Evolutionary conservation across 1,140 invertebrate genomes (phyloP).

Genomic region (Aphidius gifuensis): DNA sequence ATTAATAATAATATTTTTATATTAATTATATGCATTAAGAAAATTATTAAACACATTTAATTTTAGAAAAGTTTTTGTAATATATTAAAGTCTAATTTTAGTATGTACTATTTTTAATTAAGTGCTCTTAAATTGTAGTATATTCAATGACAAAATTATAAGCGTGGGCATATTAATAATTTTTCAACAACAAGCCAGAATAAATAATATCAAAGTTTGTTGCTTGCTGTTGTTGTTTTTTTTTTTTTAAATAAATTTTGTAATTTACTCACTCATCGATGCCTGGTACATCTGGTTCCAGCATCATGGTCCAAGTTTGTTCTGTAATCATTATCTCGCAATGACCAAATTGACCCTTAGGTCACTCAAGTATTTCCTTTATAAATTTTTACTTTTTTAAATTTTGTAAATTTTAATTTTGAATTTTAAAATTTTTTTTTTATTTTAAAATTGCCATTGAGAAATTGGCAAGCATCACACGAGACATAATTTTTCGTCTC

Average conservation of each 20-base stretch:
- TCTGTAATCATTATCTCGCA: constrained; percentile 56
- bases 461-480: constrained; percentile 18
- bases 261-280: constrained; percentile 49
- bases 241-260: constrained; percentile 5
- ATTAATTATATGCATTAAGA: background rate
- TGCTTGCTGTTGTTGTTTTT: background rate
- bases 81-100: no score
- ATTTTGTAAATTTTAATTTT: constrained; percentile 6
- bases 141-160: no score
- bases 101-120: background rate
- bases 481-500: constrained; percentile 14
- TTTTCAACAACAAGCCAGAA: no score
- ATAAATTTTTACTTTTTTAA: constrained; percentile 6
- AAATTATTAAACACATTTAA: no score
- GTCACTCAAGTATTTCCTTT: constrained; percentile 13
- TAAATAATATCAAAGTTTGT: background rate
- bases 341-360: constrained; percentile 31
- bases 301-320: constrained; percentile 57
- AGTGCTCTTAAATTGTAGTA: background rate
- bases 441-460: constrained; percentile 22
- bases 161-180: no score
- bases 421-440: constrained; percentile 1
- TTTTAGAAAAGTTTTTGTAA: no score
- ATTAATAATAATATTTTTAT: constrained; percentile 4
- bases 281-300: constrained; percentile 53